These are phyloP conservation scores for Hemibagrus wyckioides DNA, from an alignment of 2,113 vertebrate genomes.

Conservation along the genomic window DNA sequence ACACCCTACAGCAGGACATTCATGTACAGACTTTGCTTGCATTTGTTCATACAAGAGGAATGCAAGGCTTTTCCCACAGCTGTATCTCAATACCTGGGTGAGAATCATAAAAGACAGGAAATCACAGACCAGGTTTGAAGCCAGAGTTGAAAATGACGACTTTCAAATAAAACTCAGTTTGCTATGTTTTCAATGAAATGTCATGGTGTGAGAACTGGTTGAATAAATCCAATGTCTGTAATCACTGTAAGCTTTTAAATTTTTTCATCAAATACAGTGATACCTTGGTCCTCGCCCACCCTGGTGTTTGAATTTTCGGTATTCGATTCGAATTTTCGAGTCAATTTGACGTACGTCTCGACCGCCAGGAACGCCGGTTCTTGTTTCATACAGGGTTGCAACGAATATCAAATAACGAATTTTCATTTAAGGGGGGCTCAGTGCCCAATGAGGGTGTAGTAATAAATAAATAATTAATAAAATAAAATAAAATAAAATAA, in stretches of 20 bases:
- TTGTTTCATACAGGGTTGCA: too few relatives aligned
- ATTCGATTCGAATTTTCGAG: too few relatives aligned
- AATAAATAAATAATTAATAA: too few relatives aligned
- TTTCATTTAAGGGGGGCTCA: too few relatives aligned
- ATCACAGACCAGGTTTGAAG: background rate
- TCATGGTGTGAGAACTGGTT: background rate
- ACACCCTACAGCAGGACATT: background rate
- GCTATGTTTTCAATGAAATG: background rate
- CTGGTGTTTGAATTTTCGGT: too few relatives aligned
- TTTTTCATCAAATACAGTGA: background rate
- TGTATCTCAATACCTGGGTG: background rate
- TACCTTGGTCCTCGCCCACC: too few relatives aligned
- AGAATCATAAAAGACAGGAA: background rate
- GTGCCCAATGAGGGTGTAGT: too few relatives aligned
- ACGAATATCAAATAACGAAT: too few relatives aligned
- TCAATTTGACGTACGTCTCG: too few relatives aligned
- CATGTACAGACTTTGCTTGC: background rate
- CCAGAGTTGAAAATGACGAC: background rate
- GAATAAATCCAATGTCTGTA: background rate
- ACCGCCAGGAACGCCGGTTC: too few relatives aligned
- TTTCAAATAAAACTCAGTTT: background rate
- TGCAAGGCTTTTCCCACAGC: background rate
- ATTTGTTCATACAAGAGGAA: background rate
- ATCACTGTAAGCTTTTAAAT: background rate
- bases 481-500: too few relatives aligned